Base-by-base conservation (phyloP, 30 jellyfish, hydroid and myxozoan genomes). In the Morbakka virulenta region DNA sequence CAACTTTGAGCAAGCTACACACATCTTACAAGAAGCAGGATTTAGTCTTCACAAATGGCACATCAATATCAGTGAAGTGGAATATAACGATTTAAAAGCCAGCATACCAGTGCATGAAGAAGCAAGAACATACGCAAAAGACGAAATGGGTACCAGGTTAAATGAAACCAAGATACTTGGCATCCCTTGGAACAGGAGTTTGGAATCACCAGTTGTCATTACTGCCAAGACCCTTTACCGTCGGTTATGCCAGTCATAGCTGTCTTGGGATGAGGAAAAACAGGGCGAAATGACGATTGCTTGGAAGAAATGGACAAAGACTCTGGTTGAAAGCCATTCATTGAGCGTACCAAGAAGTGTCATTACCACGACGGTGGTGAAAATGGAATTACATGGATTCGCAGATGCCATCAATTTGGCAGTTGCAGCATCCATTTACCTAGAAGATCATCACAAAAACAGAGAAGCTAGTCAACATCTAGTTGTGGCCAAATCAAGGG, bases 31-130 rank as follows among this genome's bases (percentile, higher is more conserved):
- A 29, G 81, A 76, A 62, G 81, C 69, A 53, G 69, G 87, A 57
- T 53, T 57, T 9, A 32, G 28, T 74, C 81, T 51, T 28, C 81
- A 74, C 81, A 51, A 74, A 34, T 74, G 81, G 85, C 85, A 74
- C 57, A 41, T 9, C 17, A 41, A 41, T 17, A 41, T 41, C 57
- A 17, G 17, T 41, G 57, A 41, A 41, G 57, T 41, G 17, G 57
- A 41, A 50, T 72, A n/a, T n/a, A n/a, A n/a, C n/a, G n/a, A n/a
- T n/a, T n/a, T n/a, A n/a, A n/a, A n/a, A n/a, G n/a, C n/a, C n/a
- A n/a, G n/a, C n/a, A n/a, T n/a, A n/a, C n/a, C n/a, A n/a, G n/a
- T n/a, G n/a, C n/a, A n/a, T n/a, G n/a, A n/a, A 4, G 57, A 41
- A 9, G 17, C 57, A 41, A 41, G 13, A 41, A 41, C 57, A 41